These are phyloP conservation scores for Pipra filicauda DNA, from an alignment of 2,113 vertebrate species.

Conservation along the genomic window DNA sequence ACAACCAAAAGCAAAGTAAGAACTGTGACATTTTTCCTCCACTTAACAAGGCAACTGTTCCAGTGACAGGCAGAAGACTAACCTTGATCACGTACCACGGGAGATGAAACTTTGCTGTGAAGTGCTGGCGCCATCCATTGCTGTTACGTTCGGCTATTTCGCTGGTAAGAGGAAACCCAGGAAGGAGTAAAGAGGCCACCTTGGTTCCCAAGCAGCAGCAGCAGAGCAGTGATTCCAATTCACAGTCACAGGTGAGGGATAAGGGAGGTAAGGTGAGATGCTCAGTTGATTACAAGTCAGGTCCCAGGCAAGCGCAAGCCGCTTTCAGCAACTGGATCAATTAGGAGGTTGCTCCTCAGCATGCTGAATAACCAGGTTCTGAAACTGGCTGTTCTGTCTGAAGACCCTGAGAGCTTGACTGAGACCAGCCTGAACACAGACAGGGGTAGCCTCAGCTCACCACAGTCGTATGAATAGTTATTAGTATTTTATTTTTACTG, in stretches of 20 bases:
- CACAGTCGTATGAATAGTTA: background rate
- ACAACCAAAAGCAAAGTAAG: background rate
- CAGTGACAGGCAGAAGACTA: background rate
- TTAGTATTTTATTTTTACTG: background rate
- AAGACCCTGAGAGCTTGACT: background rate
- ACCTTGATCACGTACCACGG: background rate
- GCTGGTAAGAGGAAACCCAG: background rate
- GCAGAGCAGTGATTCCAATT: rapidly evolving
- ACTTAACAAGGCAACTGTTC: background rate
- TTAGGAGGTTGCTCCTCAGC: background rate
- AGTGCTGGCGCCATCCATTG: background rate
- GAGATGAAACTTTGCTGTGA: background rate
- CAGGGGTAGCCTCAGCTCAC: rapidly evolving
- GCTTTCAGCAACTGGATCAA: background rate
- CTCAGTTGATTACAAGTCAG: background rate
- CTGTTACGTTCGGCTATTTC: background rate
- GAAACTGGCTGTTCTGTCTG: background rate
- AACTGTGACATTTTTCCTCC: background rate
- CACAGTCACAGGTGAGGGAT: rapidly evolving
- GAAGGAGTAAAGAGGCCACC: background rate
- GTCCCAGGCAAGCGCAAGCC: background rate
- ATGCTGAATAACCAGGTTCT: background rate
- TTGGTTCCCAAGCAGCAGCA: rapidly evolving
- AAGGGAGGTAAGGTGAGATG: background rate
- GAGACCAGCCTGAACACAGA: background rate